Percentiles rank a stretch among this genome's conserved stretches.
Evolutionary conservation across 2,797 vertebrate species (phyloP).

Genomic region (Protosalanx chinensis): DNA sequence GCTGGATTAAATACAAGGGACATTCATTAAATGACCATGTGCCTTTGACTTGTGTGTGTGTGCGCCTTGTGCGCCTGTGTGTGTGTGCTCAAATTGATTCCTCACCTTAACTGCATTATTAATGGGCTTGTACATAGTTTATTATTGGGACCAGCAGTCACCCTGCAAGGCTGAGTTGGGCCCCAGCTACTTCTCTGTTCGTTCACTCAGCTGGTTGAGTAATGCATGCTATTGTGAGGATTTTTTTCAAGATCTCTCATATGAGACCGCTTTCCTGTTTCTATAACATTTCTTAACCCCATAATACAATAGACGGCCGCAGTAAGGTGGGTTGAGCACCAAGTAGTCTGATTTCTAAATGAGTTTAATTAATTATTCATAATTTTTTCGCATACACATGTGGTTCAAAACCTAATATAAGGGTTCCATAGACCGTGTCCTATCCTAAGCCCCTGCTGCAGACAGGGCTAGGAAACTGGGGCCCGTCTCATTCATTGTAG

Average conservation of each 20-base stretch:
- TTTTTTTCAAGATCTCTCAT: constrained; percentile 39
- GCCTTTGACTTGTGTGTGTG: neutral
- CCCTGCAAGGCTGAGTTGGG: neutral
- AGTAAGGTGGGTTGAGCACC: neutral
- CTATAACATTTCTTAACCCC: constrained; percentile 3
- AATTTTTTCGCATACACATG: neutral
- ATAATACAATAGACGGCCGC: no score
- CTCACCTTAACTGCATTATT: constrained; percentile 11
- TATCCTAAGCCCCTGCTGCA: constrained; percentile 16
- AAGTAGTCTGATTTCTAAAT: constrained; percentile 5
- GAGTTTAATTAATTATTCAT: neutral
- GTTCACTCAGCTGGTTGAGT: neutral
- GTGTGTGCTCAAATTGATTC: constrained; percentile 20
- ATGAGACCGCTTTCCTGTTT: constrained; percentile 43
- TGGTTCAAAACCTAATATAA: constrained; percentile 1
- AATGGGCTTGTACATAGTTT: neutral
- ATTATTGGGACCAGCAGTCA: neutral
- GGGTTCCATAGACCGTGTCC: constrained; percentile 15
- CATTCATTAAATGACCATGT: neutral
- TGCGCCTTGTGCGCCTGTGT: constrained; percentile 7
- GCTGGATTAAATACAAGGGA: neutral
- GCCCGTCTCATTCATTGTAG: neutral
- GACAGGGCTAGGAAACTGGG: constrained; percentile 3
- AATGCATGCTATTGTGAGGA: constrained; percentile 22
- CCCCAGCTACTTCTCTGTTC: neutral